Evolutionary conservation across 2,888 invertebrate species (phyloP).

Genomic region (Altica lythri): DNA sequence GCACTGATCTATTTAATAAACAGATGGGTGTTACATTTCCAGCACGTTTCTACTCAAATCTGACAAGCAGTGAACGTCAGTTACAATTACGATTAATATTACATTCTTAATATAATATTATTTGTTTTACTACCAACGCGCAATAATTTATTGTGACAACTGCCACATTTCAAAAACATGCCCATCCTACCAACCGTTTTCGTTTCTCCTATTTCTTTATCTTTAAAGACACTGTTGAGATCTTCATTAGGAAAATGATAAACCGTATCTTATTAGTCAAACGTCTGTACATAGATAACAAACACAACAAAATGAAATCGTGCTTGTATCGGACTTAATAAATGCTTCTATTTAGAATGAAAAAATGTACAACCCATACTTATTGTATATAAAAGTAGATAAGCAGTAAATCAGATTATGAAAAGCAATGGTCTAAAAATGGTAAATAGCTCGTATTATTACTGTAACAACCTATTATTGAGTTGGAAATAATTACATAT

Average conservation of each 20-base stretch:
- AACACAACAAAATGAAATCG: neutral
- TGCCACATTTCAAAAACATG: neutral
- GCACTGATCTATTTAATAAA: too few relatives aligned
- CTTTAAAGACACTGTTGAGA: neutral
- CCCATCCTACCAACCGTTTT: neutral
- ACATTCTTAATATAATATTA: too few relatives aligned
- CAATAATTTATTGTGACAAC: neutral
- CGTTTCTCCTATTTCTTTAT: neutral
- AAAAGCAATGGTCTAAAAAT: too few relatives aligned
- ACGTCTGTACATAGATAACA: neutral
- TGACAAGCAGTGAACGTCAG: too few relatives aligned
- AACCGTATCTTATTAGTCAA: neutral
- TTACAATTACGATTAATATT: too few relatives aligned
- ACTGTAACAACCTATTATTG: too few relatives aligned
- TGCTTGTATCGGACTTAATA: conserved; percentile 2
- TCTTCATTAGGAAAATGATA: conserved; percentile 9
- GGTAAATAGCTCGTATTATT: too few relatives aligned
- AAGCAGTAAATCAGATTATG: neutral
- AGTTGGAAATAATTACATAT: too few relatives aligned
- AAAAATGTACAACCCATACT: neutral
- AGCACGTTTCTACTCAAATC: too few relatives aligned
- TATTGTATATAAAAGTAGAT: neutral
- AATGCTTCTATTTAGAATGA: neutral
- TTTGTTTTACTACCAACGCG: too few relatives aligned
- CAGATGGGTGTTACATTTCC: too few relatives aligned